Percentiles rank a stretch among this genome's conserved stretches.
Conservation (phyloP, 2,113 vertebrate genomes). For the Delphinus delphis region DNA sequence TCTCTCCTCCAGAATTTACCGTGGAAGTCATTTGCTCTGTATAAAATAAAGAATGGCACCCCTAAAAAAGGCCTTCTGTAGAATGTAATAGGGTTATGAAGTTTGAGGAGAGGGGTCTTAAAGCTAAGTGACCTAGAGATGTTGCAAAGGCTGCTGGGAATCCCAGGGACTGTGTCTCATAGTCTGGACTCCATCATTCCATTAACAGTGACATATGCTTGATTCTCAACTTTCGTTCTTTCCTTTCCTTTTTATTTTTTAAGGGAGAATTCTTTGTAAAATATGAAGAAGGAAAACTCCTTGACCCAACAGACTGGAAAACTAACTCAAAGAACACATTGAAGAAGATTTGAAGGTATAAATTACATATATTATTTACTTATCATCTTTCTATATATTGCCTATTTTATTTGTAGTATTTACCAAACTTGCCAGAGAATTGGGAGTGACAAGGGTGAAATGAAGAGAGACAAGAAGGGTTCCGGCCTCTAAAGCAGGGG, state of each 20-base stretch:
- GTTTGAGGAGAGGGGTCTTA: background rate
- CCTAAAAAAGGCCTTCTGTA: background rate
- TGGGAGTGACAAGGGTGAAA: background rate
- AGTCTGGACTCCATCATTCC: background rate
- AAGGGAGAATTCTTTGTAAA: background rate
- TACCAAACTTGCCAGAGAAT: background rate
- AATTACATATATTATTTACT: background rate
- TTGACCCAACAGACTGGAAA: background rate
- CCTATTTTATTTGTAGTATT: background rate
- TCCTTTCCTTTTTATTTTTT: background rate
- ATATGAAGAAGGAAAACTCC: background rate
- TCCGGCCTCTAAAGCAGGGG: background rate
- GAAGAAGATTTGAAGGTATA: background rate
- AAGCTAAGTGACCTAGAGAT: background rate
- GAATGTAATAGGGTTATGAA: background rate
- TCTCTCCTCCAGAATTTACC: background rate
- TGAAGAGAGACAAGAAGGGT: background rate
- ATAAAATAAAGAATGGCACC: background rate
- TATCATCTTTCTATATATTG: background rate
- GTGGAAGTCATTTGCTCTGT: background rate
- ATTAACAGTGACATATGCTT: background rate
- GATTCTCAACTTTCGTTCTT: background rate
- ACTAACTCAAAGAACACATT: background rate
- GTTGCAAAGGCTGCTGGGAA: background rate
- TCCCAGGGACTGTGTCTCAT: background rate